Conservation (phyloP, 2,113 vertebrate species). For the Camelus dromedarius region DNA sequence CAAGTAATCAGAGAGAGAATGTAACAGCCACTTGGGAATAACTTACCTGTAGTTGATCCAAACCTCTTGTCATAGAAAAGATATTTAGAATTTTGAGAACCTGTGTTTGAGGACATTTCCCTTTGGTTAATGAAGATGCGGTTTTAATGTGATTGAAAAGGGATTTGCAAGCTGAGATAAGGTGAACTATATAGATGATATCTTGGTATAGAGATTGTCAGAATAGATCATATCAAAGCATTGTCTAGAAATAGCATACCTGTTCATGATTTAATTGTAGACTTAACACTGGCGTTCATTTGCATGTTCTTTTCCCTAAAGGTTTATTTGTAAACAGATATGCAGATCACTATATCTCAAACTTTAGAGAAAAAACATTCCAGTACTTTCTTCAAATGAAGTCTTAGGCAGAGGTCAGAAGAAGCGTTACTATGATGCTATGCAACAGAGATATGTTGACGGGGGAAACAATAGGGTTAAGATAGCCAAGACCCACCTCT, state of each 20-base stretch:
- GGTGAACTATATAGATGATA: neutral
- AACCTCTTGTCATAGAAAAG: neutral
- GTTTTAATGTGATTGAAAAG: slow-evolving; percentile 11
- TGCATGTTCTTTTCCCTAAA: neutral
- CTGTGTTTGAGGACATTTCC: neutral
- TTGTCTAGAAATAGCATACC: neutral
- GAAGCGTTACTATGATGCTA: neutral
- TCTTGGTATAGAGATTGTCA: neutral
- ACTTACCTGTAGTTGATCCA: neutral
- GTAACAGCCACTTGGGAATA: neutral
- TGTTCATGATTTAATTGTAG: neutral
- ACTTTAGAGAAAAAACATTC: neutral
- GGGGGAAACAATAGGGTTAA: neutral
- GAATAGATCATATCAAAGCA: neutral
- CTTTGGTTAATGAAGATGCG: neutral
- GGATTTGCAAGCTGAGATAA: slow-evolving; percentile 13
- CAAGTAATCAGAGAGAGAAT: neutral
- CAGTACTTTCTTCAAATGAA: slow-evolving; percentile 14
- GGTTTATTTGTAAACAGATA: slow-evolving; percentile 3
- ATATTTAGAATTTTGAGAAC: slow-evolving; percentile 38
- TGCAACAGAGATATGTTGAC: neutral
- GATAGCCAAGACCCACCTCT: neutral
- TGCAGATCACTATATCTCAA: neutral
- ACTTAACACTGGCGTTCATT: neutral
- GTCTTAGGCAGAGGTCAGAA: neutral